Percentiles rank a stretch among this genome's conserved stretches.
Evolutionary conservation across 1,140 invertebrate genomes (phyloP).

Genomic region (Parapsyche elsis): DNA sequence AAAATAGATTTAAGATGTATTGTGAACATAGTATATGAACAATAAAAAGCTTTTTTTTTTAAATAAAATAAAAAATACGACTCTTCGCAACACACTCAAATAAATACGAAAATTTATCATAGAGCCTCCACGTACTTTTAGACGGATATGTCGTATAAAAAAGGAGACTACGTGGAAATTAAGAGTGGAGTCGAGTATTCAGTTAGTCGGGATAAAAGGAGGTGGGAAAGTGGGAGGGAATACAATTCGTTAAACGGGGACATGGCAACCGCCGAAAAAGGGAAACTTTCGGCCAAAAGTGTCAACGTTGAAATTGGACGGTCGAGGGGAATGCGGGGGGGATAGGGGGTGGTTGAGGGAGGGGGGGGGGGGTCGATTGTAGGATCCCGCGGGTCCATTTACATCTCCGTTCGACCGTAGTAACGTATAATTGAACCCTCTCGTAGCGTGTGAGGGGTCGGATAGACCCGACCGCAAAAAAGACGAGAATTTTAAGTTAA

Average conservation of each 20-base stretch:
- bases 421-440: conserved; percentile 17
- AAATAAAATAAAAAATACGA: no score
- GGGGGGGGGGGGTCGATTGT: background rate
- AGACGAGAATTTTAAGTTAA: background rate
- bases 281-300: background rate
- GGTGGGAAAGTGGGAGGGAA: background rate
- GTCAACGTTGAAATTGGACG: conserved; percentile 6
- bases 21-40: no score
- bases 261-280: background rate
- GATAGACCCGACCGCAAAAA: background rate
- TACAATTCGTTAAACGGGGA: background rate
- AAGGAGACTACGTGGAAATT: no score
- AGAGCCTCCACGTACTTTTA: no score
- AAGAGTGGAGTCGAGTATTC: no score
- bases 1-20: no score
- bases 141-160: no score
- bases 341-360: background rate
- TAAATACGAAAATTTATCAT: no score
- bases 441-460: background rate
- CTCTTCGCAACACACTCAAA: no score
- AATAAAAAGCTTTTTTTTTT: no score
- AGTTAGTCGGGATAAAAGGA: background rate
- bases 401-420: conserved; percentile 12
- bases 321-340: background rate
- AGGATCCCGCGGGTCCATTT: conserved; percentile 25